phyloP scores from a whole-genome alignment of 2,797 vertebrate species.

The Bradypodion pumilum region DNA sequence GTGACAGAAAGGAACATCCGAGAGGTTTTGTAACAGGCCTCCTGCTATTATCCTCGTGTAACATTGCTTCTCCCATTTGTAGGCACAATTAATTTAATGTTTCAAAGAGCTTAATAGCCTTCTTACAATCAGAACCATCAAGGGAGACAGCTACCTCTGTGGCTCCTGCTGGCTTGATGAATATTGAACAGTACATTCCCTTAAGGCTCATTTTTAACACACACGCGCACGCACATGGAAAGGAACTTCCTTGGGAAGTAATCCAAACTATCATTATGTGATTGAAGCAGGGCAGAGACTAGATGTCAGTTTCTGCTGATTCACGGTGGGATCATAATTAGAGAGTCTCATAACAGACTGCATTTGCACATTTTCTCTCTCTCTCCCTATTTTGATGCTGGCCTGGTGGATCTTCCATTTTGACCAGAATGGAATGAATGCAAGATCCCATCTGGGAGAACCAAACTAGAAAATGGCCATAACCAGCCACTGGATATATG shows the following conservation, averaged over 20 bases:
- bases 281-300: background rate
- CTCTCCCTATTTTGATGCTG: background rate
- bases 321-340: background rate
- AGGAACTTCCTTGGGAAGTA: background rate
- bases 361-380: too few relatives aligned
- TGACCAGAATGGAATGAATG: too few relatives aligned
- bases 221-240: background rate
- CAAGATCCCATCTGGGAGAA: too few relatives aligned
- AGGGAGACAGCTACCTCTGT: constrained; percentile 20
- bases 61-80: constrained; percentile 35
- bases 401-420: too few relatives aligned
- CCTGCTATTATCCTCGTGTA: constrained; percentile 38
- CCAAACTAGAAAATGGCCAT: too few relatives aligned
- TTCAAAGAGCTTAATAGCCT: constrained; percentile 36
- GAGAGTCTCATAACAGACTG: too few relatives aligned
- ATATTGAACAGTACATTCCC: constrained; percentile 26
- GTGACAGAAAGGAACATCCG: background rate
- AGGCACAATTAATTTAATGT: constrained; percentile 42
- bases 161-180: constrained; percentile 30
- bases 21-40: constrained; percentile 20
- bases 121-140: constrained; percentile 35
- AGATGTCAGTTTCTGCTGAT: background rate
- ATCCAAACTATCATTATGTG: background rate
- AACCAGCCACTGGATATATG: too few relatives aligned
- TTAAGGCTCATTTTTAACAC: background rate